Conservation (phyloP, 35 echinoderm and acorn worm genomes). For the Acanthaster planci region DNA sequence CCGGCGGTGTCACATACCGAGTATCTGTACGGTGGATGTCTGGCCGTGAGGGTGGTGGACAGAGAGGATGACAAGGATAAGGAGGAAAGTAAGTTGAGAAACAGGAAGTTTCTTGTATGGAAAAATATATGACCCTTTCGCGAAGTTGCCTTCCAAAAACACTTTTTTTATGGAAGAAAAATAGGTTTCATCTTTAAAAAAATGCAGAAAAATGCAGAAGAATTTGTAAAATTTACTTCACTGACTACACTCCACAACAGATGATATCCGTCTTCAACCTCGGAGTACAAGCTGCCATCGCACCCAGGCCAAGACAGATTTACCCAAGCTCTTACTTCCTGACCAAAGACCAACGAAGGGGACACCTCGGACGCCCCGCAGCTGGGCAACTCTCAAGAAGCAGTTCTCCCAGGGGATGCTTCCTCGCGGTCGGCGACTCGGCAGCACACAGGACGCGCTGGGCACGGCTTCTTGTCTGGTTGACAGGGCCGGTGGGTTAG, state of each 20-base stretch:
- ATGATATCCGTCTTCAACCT: background rate
- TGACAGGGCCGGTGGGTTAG: no score
- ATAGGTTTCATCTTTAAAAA: background rate
- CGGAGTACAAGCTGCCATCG: background rate
- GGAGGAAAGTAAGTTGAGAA: background rate
- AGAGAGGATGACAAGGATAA: no score
- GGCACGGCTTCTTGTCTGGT: no score
- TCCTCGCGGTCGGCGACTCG: no score
- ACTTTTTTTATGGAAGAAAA: background rate
- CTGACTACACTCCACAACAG: background rate
- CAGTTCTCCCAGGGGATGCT: no score
- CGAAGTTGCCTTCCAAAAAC: background rate
- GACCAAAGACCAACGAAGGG: no score
- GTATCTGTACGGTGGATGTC: conserved; percentile 12
- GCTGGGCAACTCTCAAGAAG: no score
- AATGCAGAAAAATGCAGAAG: background rate
- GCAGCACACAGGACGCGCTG: no score
- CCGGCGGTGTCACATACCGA: background rate
- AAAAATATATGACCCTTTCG: background rate
- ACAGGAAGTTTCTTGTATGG: background rate
- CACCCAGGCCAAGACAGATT: background rate
- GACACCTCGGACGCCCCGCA: no score
- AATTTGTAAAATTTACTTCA: background rate
- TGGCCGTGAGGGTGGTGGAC: background rate
- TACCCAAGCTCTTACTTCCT: background rate